Conservation (phyloP, 2,888 invertebrate genomes). For the Blastobasis adustella region DNA sequence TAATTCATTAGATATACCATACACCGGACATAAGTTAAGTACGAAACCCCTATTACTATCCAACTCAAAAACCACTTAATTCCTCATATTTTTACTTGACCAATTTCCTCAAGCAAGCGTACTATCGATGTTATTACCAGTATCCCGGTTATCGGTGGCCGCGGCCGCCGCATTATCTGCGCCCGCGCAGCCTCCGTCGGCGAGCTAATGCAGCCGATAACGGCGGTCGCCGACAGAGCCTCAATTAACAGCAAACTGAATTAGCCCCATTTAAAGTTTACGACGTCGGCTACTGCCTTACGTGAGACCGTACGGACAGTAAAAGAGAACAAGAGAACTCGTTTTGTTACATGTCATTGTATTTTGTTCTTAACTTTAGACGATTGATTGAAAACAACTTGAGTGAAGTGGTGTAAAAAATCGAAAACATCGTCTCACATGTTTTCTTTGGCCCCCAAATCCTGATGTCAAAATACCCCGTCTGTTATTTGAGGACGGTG, state of each 20-base stretch:
- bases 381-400: not conserved
- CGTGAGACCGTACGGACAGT: slow-evolving; percentile 48
- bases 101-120: no score
- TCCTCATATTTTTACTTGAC: no score
- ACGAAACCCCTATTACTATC: no score
- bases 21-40: no score
- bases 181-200: no score
- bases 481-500: slow-evolving; percentile 9
- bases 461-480: slow-evolving; percentile 2
- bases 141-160: no score
- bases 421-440: not conserved
- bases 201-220: slow-evolving; percentile 66
- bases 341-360: not conserved
- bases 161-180: no score
- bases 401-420: not conserved
- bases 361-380: not conserved
- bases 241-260: slow-evolving; percentile 73
- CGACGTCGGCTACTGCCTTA: slow-evolving; percentile 71
- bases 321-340: slow-evolving; percentile 4
- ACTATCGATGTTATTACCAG: no score
- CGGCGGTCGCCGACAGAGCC: slow-evolving; percentile 46
- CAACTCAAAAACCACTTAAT: no score
- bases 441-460: no score
- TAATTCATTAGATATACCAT: no score
- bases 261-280: slow-evolving; percentile 73